A percentile compares a stretch with the other conserved stretches of the same genome.
phyloP scores from a whole-genome alignment of 2,797 vertebrate species.

The Antennarius maculatus region DNA sequence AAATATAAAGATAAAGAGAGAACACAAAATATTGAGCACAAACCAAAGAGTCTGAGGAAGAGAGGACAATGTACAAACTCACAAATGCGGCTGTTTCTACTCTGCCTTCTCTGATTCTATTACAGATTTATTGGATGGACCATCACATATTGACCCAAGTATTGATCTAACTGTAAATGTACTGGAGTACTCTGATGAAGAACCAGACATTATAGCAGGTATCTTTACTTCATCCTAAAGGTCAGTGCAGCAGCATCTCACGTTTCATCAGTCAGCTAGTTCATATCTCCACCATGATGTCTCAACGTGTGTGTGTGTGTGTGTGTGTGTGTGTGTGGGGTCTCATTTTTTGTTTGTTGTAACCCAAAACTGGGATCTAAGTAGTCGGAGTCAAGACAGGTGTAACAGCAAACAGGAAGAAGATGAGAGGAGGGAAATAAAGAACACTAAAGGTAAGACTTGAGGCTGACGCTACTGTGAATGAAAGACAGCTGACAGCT shows the following conservation, averaged over 20 bases:
- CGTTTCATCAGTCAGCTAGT: background rate
- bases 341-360: no score
- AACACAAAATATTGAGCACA: background rate
- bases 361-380: no score
- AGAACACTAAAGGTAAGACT: no score
- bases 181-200: no score
- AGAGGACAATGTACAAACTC: background rate
- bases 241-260: slow-evolving; percentile 6
- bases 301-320: background rate
- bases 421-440: no score
- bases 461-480: no score
- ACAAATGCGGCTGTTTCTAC: background rate
- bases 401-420: no score
- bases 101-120: background rate
- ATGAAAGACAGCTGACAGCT: no score
- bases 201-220: no score
- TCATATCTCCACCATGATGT: background rate
- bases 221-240: slow-evolving; percentile 8
- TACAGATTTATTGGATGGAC: slow-evolving; percentile 14
- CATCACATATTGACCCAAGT: slow-evolving; percentile 4
- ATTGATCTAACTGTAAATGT: slow-evolving; percentile 23
- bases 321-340: background rate
- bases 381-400: no score
- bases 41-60: background rate
- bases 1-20: background rate